phyloP scores from a whole-genome alignment of 2,888 invertebrate genomes.

The Gastrophysa polygoni region DNA sequence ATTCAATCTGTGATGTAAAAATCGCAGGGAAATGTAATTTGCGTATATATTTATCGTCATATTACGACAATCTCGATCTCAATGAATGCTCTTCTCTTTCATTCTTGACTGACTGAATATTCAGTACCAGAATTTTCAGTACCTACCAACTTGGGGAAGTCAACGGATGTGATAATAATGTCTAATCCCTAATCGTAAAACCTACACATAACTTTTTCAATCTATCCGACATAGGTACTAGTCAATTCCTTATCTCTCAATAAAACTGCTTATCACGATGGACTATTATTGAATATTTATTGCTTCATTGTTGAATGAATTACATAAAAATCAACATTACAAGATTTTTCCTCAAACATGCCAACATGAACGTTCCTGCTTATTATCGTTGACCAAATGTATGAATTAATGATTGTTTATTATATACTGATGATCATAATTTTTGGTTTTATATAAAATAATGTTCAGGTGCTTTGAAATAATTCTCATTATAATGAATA shows the following conservation, averaged over 20 bases:
- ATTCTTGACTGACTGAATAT: too few species aligned
- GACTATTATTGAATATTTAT: not conserved
- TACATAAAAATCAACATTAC: not conserved
- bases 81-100: too few species aligned
- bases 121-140: too few species aligned
- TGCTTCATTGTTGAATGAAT: not conserved
- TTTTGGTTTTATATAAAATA: not conserved
- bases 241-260: not conserved
- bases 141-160: too few species aligned
- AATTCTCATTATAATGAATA: constrained; percentile 20
- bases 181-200: not conserved
- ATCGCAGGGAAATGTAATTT: too few species aligned
- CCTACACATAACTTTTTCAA: not conserved
- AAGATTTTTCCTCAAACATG: not conserved
- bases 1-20: not conserved
- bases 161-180: too few species aligned
- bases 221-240: not conserved
- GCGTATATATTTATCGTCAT: too few species aligned
- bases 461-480: not conserved
- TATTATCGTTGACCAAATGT: not conserved
- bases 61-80: too few species aligned
- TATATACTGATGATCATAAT: not conserved
- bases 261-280: not conserved
- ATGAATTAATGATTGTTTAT: not conserved
- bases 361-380: not conserved